These are phyloP conservation scores for Dromius quadrimaculatus DNA, from an alignment of 2,888 invertebrate species.

Conservation along the genomic window DNA sequence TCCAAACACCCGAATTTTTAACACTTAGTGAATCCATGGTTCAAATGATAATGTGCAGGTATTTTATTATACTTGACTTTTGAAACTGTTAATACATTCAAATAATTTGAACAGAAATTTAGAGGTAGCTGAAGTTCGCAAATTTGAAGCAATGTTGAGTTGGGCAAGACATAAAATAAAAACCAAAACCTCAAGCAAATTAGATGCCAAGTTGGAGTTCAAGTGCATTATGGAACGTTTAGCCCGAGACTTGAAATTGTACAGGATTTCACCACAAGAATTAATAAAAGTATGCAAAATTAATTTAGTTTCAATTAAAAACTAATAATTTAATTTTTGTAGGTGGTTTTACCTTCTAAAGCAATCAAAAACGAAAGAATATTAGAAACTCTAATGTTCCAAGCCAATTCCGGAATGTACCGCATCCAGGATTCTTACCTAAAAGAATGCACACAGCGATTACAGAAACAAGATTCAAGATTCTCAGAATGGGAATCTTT, in stretches of 20 bases:
- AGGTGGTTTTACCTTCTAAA: constrained; percentile 91
- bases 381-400: constrained; percentile 91
- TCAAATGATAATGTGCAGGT: constrained; percentile 88
- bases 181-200: constrained; percentile 81
- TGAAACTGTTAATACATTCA: constrained; percentile 15
- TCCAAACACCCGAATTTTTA: constrained; percentile 86
- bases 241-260: constrained; percentile 88
- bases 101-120: constrained; percentile 73
- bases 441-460: constrained; percentile 87
- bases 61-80: constrained; percentile 56
- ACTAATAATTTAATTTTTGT: constrained; percentile 56
- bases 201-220: constrained; percentile 89
- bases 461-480: constrained; percentile 90
- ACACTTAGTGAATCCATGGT: constrained; percentile 95
- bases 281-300: constrained; percentile 80
- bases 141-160: constrained; percentile 92
- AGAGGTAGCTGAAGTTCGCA: constrained; percentile 88
- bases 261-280: constrained; percentile 93
- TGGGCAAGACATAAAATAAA: constrained; percentile 91
- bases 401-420: constrained; percentile 94
- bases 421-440: constrained; percentile 89
- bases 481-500: constrained; percentile 86
- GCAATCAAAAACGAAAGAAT: constrained; percentile 93
- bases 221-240: constrained; percentile 93
- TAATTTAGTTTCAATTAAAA: constrained; percentile 40